Evolutionary conservation across 1,140 invertebrate genomes (phyloP), one percentile per base, ranked within the genome.

Genomic region (Pectinophora gossypiella): DNA sequence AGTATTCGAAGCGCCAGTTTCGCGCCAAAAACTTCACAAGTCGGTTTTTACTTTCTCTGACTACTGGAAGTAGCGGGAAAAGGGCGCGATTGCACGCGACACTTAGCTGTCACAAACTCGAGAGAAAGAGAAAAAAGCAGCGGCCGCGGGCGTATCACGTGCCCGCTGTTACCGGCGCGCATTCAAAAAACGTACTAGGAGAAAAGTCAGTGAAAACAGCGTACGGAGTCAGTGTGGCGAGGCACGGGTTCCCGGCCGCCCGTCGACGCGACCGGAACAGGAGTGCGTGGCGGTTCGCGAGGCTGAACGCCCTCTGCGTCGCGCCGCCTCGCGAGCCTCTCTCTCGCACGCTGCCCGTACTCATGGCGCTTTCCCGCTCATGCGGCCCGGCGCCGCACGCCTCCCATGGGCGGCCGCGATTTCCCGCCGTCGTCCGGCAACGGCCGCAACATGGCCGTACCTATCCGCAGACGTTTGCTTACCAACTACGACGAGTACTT

Each of bases 361-460:
- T 32, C 51, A 49, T 73, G 49, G 46, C 50, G 23, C 65, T 57
- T 59, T 84, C 76, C 76, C 64, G 54, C 63, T 82, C 69, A 35
- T 61, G 44, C 70, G 57, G 53, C 57, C 58, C 54, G 56, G 64
- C 70, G 73, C 65, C 73, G 74, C 70, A 76, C 82, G 76, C 82
- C 82, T 82, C 76, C 82, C 78, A 79, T 85, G 82, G 82, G 82
- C 82, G 82, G 80, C 82, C 68, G 81, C 75, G 78, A 64, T 82
- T 85, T 82, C 70, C 77, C 78, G 71, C 76, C 73, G 74, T 71
- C 72, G 72, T 71, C 59, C 59, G 65, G 62, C 59, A 45, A 62
- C 58, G 65, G 68, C 71, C 73, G 76, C 77, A 85, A 85, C 79
- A 86, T 86, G 83, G 83, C 83, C 80, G 80, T 76, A 75, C 56